Percentiles rank a stretch among this genome's conserved stretches.
Conservation (phyloP, 1,140 invertebrate species). For the Forficula auricularia region DNA sequence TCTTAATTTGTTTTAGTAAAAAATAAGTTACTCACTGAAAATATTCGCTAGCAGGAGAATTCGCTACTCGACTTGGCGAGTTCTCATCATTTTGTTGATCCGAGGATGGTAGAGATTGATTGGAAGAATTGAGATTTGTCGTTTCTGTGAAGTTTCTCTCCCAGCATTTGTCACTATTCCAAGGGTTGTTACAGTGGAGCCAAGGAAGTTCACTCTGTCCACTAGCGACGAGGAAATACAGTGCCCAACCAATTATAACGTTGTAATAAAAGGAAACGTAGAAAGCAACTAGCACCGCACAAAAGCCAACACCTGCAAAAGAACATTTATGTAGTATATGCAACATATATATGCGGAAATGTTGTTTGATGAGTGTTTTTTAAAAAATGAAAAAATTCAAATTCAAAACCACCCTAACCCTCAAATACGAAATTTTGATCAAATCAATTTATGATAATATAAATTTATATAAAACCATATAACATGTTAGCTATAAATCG, state of each 20-base stretch:
- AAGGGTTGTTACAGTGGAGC: conserved; percentile 67
- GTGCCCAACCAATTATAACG: conserved; percentile 77
- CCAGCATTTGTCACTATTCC: conserved; percentile 69
- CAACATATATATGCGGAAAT: no score
- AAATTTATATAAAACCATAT: no score
- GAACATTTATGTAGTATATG: no score
- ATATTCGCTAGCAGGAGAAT: conserved; percentile 47
- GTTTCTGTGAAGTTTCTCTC: conserved; percentile 19
- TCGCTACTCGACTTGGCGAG: conserved; percentile 10
- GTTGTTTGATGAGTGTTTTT: no score
- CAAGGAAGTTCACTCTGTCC: conserved; percentile 63
- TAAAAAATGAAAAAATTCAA: no score
- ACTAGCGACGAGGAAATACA: conserved; percentile 64
- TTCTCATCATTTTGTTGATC: no score
- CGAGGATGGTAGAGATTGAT: background rate
- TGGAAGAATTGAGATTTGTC: background rate
- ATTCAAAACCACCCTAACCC: no score
- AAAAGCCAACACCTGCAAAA: conserved; percentile 60
- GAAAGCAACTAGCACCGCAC: conserved; percentile 70
- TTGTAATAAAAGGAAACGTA: conserved; percentile 88
- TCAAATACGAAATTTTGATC: no score
- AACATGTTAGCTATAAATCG: no score
- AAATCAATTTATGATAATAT: no score
- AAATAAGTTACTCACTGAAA: conserved; percentile 32
- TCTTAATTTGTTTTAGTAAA: no score